A percentile compares a stretch with the other conserved stretches of the same genome.
Conservation (phyloP, 2,113 vertebrate species). For the Picathartes gymnocephalus region DNA sequence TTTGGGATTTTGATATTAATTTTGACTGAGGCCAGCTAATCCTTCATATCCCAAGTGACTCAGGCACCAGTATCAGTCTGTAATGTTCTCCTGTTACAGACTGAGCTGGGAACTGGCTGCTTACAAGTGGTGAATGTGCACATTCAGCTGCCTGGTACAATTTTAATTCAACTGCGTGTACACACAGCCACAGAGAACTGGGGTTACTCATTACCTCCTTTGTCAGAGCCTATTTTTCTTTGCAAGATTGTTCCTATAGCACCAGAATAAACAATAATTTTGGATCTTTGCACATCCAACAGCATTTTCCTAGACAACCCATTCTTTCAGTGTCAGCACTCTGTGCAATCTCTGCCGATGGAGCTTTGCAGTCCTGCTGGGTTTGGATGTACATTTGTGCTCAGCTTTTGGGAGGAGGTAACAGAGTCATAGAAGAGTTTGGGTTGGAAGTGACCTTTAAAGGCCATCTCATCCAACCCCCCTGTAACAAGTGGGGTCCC, state of each 20-base stretch:
- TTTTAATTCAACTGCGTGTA: neutral
- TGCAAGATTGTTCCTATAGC: neutral
- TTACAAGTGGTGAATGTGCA: neutral
- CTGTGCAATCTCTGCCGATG: neutral
- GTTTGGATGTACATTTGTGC: neutral
- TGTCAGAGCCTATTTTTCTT: neutral
- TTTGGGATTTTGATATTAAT: neutral
- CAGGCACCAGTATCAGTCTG: neutral
- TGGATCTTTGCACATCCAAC: neutral
- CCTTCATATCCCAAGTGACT: neutral
- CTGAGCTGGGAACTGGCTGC: neutral
- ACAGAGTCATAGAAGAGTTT: neutral
- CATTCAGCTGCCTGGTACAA: neutral
- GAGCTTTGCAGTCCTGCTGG: rapidly evolving
- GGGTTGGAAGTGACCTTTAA: neutral
- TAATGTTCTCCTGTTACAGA: neutral
- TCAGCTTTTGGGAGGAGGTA: neutral
- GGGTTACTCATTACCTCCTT: neutral
- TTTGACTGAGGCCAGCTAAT: neutral
- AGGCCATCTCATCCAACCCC: neutral
- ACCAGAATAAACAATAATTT: conserved; percentile 33
- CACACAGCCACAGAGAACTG: neutral
- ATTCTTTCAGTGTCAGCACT: neutral
- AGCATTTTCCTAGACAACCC: neutral
- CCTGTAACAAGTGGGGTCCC: neutral